Evolutionary conservation across 30 jellyfish, hydroid and myxozoan species (phyloP), one percentile per base, ranked within the genome.

Genomic region (Clytia hemisphaerica): DNA sequence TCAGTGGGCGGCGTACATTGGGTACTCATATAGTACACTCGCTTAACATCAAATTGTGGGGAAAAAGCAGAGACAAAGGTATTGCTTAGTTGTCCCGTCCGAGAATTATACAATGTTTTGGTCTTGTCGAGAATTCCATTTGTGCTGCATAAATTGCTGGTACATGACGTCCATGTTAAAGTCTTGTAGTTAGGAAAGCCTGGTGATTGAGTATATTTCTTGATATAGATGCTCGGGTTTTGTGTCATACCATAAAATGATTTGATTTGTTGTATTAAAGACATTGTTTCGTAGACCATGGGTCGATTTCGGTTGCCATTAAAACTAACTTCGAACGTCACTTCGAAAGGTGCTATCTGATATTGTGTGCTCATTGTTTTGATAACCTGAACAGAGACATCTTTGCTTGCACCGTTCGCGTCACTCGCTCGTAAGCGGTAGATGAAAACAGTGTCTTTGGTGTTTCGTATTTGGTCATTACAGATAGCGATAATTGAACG

Each of bases 101-200:
- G 77, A 12, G 58, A 76, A 4, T 84, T 24, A 12, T 28, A 61
- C 3, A 58, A 64, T 25, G 59, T 73, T 49, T 61, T 87, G 0
- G 86, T 54, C 48, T 35, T 44, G 14, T 50, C 32, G 19, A 87
- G 54, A 47, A 75, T 19, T 21, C 14, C 34, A 0, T 82, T 49
- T 19, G 93, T 31, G 36, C 67, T 40, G 77, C 96, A 87, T 1
- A 83, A 12, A 25, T 37, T 47, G 29, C 73, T 72, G 29, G 68
- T 27, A 62, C 94, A 50, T 27, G 89, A 31, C 37, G 96, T 58
- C 96, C 96, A 87, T 0, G 88, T 81, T 28, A 81, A 28, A 37
- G 61, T 64, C 26, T 88, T 80, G 3, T 59, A 72, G 14, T 30
- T 45, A 15, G 49, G 37, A 6, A 57, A 79, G 27, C 83, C 83